These are phyloP conservation scores for Thereva unica DNA, from an alignment of 2,888 invertebrate genomes.

Conservation along the genomic window DNA sequence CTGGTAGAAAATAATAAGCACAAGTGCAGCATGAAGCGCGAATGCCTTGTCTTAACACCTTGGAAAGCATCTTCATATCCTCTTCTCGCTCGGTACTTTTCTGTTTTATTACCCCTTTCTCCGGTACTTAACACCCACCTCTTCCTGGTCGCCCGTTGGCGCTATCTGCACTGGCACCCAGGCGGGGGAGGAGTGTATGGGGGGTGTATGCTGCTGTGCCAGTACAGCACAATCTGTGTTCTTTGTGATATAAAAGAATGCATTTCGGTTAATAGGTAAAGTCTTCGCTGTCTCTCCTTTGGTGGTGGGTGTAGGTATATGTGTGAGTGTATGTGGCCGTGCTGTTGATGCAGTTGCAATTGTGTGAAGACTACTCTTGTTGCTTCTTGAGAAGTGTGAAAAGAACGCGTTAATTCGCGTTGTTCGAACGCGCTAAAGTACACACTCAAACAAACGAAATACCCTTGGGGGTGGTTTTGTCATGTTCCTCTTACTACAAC, in stretches of 20 bases:
- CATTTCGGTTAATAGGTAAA: constrained; percentile 35
- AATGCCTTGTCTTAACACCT: constrained; percentile 28
- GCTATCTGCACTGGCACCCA: no score
- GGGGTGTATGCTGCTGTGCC: no score
- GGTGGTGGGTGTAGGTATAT: no score
- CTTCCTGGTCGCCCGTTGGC: no score
- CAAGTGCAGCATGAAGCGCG: constrained; percentile 29
- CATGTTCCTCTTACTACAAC: constrained; percentile 6
- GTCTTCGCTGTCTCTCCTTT: no score
- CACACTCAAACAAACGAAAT: constrained; percentile 22
- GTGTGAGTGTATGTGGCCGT: no score
- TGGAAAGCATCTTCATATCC: constrained; percentile 3
- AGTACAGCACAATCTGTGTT: no score
- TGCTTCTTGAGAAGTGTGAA: constrained; percentile 37
- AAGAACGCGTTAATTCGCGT: constrained; percentile 37
- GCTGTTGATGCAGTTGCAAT: constrained; percentile 28
- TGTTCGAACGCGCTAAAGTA: constrained; percentile 36
- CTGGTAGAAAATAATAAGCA: constrained; percentile 25
- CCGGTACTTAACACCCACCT: no score
- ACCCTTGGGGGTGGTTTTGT: constrained; percentile 7
- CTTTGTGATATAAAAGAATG: neutral
- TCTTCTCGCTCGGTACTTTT: constrained; percentile 27
- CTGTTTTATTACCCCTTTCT: constrained; percentile 8
- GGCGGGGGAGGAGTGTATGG: no score
- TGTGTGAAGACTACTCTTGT: constrained; percentile 34